Conservation (phyloP, 64 coral and sea anemone species). For the Platygyra sinensis region DNA sequence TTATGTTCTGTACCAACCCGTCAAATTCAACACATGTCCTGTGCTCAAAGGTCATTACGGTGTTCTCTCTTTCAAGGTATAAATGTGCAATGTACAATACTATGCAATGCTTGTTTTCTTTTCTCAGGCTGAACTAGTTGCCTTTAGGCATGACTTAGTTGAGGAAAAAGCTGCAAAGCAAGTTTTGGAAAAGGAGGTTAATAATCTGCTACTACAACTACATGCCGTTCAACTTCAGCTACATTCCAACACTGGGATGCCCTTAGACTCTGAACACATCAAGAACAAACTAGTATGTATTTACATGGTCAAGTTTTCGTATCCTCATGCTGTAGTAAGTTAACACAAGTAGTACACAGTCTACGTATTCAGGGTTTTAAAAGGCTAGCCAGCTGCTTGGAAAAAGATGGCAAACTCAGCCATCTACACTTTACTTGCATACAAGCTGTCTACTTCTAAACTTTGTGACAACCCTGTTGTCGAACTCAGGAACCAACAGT, state of each 20-base stretch:
- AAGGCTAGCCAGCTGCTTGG: too few species aligned
- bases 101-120: neutral
- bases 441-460: too few species aligned
- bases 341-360: too few species aligned
- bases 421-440: too few species aligned
- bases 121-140: constrained; percentile 90
- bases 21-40: too few species aligned
- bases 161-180: constrained; percentile 90
- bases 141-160: constrained; percentile 89
- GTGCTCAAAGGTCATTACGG: too few species aligned
- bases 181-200: constrained; percentile 95
- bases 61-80: too few species aligned
- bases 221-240: constrained; percentile 96
- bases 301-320: neutral
- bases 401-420: too few species aligned
- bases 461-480: too few species aligned
- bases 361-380: too few species aligned
- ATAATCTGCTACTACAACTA: constrained; percentile 87
- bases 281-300: constrained; percentile 91
- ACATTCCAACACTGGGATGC: constrained; percentile 85
- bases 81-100: neutral
- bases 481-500: too few species aligned
- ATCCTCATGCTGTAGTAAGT: neutral
- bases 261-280: constrained; percentile 91
- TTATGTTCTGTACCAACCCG: too few species aligned